Evolutionary conservation across 2,797 vertebrate species (phyloP).

Genomic region (Phalanger gymnotis): DNA sequence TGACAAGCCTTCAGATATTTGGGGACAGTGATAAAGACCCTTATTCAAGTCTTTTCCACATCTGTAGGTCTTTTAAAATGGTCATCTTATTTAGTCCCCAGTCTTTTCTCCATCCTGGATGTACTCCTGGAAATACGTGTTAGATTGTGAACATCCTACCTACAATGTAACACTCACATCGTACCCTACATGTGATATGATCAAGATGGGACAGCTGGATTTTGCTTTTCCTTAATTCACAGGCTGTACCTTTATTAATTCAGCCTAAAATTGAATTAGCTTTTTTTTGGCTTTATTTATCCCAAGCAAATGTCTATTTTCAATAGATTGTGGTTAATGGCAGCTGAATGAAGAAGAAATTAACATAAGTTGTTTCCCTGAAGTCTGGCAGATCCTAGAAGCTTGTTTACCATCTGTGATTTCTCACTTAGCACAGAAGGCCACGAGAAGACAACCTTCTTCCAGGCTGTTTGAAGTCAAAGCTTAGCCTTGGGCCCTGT

Average conservation of each 20-base stretch:
- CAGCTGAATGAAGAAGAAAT: not conserved
- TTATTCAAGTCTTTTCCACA: not conserved
- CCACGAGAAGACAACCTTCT: not conserved
- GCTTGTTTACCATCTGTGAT: constrained; percentile 1
- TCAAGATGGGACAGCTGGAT: not conserved
- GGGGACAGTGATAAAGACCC: not conserved
- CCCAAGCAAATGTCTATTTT: constrained; percentile 7
- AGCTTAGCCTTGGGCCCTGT: not conserved
- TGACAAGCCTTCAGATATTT: not conserved
- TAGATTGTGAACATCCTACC: not conserved
- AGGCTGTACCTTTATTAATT: not conserved
- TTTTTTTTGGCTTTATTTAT: not conserved
- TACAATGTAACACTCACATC: not conserved
- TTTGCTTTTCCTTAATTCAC: not conserved
- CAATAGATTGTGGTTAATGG: not conserved
- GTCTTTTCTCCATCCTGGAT: not conserved
- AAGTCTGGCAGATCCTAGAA: not conserved
- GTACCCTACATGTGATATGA: not conserved
- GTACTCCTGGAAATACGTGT: not conserved
- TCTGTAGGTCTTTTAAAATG: not conserved
- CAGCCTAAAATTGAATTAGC: not conserved
- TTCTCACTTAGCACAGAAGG: not conserved
- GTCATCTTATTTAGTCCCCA: not conserved
- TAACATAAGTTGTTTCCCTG: constrained; percentile 3
- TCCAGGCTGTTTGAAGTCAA: not conserved